Evolutionary conservation across 2,888 invertebrate genomes (phyloP).

Genomic region (Ectemnius lituratus): DNA sequence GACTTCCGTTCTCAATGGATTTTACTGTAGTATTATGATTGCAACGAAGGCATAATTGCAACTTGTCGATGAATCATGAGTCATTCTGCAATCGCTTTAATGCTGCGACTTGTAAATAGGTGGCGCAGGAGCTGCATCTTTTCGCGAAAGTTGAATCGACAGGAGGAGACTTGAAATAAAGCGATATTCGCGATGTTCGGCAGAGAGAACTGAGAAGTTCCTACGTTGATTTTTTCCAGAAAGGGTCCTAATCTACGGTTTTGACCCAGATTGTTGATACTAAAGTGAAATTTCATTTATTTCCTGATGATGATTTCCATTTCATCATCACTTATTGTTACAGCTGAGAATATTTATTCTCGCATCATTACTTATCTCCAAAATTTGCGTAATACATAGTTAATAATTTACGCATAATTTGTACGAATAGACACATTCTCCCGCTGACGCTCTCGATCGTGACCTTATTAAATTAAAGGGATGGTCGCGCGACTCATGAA

Average conservation of each 20-base stretch:
- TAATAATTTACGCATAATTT: too few species aligned
- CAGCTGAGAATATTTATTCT: too few species aligned
- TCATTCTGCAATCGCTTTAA: background rate
- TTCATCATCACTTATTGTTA: too few species aligned
- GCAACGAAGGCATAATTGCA: constrained; percentile 37
- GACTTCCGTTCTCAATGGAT: constrained; percentile 1
- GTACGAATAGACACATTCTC: too few species aligned
- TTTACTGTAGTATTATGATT: background rate
- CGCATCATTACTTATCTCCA: too few species aligned
- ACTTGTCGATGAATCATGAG: constrained; percentile 9
- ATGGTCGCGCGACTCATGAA: too few species aligned
- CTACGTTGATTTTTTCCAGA: constrained; percentile 73
- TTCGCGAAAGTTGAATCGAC: background rate
- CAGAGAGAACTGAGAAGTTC: constrained; percentile 62
- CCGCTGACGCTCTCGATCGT: too few species aligned
- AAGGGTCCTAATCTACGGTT: constrained; percentile 70
- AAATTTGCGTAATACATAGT: too few species aligned
- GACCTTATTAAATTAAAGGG: too few species aligned
- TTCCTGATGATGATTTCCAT: background rate
- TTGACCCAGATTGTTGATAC: constrained; percentile 53
- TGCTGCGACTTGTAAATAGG: background rate
- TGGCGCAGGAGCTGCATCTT: background rate
- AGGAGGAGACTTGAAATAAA: background rate
- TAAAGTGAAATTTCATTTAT: background rate
- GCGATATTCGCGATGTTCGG: too few species aligned